Evolutionary conservation across 2,888 invertebrate species (phyloP).

Genomic region (Synanthedon tipuliformis): DNA sequence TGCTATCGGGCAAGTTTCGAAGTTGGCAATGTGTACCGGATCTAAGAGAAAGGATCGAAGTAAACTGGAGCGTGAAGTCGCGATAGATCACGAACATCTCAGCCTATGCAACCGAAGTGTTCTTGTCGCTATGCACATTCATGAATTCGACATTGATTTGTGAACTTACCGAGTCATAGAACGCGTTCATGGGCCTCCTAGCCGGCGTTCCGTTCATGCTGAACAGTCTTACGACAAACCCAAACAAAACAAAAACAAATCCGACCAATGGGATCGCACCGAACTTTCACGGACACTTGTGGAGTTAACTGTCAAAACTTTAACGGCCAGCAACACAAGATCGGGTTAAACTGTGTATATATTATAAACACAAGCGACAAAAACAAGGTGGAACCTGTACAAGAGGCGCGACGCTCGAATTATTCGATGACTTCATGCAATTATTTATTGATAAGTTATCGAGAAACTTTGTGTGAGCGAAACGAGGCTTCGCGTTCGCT

Average conservation of each 20-base stretch:
- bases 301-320: conserved; percentile 43
- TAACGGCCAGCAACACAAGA: no score
- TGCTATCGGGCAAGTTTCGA: neutral
- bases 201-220: conserved; percentile 64
- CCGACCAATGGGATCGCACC: conserved; percentile 42
- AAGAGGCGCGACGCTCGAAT: conserved; percentile 32
- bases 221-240: conserved; percentile 19
- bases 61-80: neutral
- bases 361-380: neutral
- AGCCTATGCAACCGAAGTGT: neutral
- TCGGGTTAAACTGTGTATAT: neutral
- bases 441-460: conserved; percentile 63
- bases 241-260: conserved; percentile 36
- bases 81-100: neutral
- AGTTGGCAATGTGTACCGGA: neutral
- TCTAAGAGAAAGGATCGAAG: neutral
- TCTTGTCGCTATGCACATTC: neutral
- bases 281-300: conserved; percentile 63
- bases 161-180: conserved; percentile 52
- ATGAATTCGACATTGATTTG: neutral
- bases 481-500: conserved; percentile 35
- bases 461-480: conserved; percentile 24
- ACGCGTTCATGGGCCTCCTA: conserved; percentile 60
- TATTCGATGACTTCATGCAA: conserved; percentile 66
- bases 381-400: neutral